phyloP scores from a whole-genome alignment of 2,888 invertebrate species.

The Halictus ligatus region DNA sequence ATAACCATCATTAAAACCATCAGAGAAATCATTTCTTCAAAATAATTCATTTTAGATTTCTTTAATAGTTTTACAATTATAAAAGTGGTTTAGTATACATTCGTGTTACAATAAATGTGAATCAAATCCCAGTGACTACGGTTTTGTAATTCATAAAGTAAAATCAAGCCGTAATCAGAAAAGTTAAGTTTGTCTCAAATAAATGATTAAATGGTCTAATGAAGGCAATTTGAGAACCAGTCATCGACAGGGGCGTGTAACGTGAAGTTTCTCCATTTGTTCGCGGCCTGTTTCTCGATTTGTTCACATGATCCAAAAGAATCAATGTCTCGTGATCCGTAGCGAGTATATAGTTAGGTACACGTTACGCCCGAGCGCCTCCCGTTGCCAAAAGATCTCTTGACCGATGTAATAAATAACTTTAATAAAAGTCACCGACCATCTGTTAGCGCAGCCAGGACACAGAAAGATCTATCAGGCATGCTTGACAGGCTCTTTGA shows the following conservation, averaged over 20 bases:
- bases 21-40: neutral
- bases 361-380: constrained; percentile 2
- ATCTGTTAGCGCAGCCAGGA: neutral
- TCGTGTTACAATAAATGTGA: neutral
- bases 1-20: no score
- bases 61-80: no score
- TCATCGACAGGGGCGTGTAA: neutral
- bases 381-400: constrained; percentile 13
- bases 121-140: neutral
- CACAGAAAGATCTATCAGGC: neutral
- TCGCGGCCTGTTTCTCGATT: neutral
- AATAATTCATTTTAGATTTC: no score
- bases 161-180: neutral
- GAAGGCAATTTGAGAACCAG: neutral
- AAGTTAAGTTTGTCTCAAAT: neutral
- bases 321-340: neutral
- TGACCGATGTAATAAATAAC: constrained; percentile 25
- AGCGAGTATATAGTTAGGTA: neutral
- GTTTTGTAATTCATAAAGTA: neutral
- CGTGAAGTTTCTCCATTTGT: neutral
- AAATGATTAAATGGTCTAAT: neutral
- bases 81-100: no score
- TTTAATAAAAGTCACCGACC: constrained; percentile 4
- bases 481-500: neutral
- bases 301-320: neutral